Evolutionary conservation across 2,888 invertebrate genomes (phyloP).

Genomic region (Caradrina clavipalpis): DNA sequence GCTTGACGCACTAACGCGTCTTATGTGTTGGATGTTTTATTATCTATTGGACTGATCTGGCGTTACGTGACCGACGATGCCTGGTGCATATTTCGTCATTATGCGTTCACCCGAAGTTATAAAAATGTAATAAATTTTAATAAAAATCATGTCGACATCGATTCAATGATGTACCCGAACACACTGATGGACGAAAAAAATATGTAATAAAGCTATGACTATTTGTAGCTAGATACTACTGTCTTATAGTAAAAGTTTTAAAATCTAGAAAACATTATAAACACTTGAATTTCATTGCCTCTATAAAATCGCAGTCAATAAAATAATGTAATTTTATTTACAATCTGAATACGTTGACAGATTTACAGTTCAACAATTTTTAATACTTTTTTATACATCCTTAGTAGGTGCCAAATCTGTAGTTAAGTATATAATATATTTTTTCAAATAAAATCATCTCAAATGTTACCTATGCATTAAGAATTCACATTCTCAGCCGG

Average conservation of each 20-base stretch:
- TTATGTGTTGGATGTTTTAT: neutral
- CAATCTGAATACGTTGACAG: neutral
- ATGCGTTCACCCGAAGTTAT: neutral
- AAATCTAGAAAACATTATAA: too few species aligned
- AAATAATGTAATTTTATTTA: neutral
- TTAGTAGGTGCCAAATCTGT: neutral
- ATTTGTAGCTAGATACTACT: too few species aligned
- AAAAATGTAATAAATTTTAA: neutral
- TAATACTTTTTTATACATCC: neutral
- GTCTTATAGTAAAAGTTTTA: too few species aligned
- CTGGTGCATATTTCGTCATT: neutral
- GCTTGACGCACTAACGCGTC: too few species aligned
- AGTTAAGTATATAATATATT: neutral
- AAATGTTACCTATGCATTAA: neutral
- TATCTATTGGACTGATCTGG: neutral
- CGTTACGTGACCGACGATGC: neutral
- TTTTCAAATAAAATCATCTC: neutral
- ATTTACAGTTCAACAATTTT: neutral
- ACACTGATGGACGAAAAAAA: too few species aligned
- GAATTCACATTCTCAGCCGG: conserved; percentile 15
- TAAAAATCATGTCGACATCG: neutral
- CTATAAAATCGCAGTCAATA: too few species aligned
- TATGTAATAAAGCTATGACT: too few species aligned
- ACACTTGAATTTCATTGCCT: too few species aligned
- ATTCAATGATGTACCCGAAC: too few species aligned